Conservation (phyloP, 2,113 vertebrate genomes). For the Elachura formosa region DNA sequence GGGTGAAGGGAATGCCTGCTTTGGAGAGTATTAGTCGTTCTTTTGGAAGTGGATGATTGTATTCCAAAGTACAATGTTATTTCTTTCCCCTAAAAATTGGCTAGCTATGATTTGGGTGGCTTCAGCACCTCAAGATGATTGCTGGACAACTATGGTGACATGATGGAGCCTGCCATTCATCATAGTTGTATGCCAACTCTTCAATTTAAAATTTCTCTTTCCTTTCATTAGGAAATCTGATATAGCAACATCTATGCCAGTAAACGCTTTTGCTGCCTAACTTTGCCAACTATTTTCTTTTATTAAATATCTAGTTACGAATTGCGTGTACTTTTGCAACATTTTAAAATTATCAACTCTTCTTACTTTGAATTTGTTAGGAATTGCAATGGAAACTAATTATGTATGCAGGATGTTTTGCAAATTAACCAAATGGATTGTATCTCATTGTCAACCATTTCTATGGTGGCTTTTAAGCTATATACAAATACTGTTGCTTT, state of each 20-base stretch:
- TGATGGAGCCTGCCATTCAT: background rate
- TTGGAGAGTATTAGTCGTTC: background rate
- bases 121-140: background rate
- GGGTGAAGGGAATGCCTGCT: background rate
- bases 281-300: background rate
- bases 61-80: background rate
- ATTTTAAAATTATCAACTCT: background rate
- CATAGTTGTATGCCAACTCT: background rate
- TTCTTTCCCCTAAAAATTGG: fast-evolving
- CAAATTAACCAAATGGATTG: background rate
- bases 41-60: background rate
- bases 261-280: background rate
- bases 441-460: background rate
- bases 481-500: background rate
- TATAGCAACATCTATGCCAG: background rate
- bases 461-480: background rate
- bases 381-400: background rate
- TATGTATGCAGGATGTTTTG: background rate
- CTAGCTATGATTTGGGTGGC: background rate
- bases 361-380: background rate
- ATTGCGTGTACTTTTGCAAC: background rate
- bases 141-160: background rate
- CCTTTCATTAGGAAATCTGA: background rate
- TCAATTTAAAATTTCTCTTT: background rate
- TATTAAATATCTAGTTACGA: background rate